Conservation (phyloP, 1,140 invertebrate species). For the Cyclargus thomasi region DNA sequence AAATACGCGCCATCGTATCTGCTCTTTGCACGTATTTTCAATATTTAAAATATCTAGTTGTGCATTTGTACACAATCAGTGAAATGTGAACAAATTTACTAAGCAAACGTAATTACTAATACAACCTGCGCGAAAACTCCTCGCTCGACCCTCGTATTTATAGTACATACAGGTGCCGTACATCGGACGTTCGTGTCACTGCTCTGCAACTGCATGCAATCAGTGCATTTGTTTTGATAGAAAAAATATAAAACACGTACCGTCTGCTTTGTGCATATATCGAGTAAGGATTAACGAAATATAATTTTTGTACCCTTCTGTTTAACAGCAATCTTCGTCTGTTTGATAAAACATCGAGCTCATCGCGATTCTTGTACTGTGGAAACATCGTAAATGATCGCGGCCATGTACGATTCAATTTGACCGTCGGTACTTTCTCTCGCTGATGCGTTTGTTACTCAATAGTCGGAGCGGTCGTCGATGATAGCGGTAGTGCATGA, state of each 20-base stretch:
- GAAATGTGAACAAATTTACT: neutral
- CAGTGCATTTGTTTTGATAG: constrained; percentile 7
- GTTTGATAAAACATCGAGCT: neutral
- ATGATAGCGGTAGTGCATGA: constrained; percentile 50
- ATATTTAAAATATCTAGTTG: neutral
- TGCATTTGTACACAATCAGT: neutral
- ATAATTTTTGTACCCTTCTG: neutral
- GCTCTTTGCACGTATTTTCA: neutral
- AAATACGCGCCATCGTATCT: neutral
- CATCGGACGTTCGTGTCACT: neutral
- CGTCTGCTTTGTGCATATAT: neutral
- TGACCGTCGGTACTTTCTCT: constrained; percentile 63
- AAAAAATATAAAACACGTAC: neutral
- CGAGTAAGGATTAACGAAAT: constrained; percentile 21
- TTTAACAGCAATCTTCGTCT: neutral
- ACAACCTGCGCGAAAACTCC: neutral
- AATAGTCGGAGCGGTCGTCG: constrained; percentile 40
- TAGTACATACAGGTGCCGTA: neutral
- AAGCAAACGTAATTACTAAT: neutral
- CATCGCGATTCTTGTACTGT: constrained; percentile 30
- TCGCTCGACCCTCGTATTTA: neutral
- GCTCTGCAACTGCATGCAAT: neutral
- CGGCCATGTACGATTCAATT: constrained; percentile 46
- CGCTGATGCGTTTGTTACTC: constrained; percentile 59
- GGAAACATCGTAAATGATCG: constrained; percentile 53